Base-by-base conservation (phyloP, 2,888 invertebrate genomes). In the Pteria penguin region DNA sequence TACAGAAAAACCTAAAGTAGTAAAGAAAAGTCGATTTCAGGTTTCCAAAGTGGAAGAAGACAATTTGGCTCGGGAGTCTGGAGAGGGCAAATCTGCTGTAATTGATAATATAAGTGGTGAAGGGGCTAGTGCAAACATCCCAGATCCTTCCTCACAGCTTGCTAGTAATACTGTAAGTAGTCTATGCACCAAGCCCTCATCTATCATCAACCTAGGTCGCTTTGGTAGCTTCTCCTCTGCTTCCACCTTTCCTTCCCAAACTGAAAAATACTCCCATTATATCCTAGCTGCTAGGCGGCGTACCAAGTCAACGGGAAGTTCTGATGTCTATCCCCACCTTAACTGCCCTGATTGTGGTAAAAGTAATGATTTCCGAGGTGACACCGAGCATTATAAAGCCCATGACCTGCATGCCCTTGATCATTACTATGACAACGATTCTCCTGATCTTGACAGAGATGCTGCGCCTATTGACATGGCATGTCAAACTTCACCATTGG, bases 11-110 rank as follows among this genome's bases (percentile, higher is more conserved):
- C 62, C 62, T 24, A 54, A 29, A 18, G 45, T 18, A 14, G 33
- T 32, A 24, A 73, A 76, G 71, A 54, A 62, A 57, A 71, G 87
- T 32, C 76, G 88, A 63, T 88, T 87, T 68, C 83, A 84, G 78
- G 87, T 88, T 45, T 85, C 84, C 36, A 85, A 80, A 70, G 81
- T 87, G 29, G 52, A 76, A 55, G 84, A 82, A n/a, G 27, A 63
- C 33, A 33, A 58, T 36, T 72, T 69, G 61, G 52, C 52, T 57
- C 66, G 54, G 5, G 62, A 73, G 66, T 55, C 60, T 57, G 27
- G 55, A 73, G 75, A 67, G 36, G 62, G 55, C 61, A 57, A 65
- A 45, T 77, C 69, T 71, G 72, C 45, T 67, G 45, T 45, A 18
- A 45, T 45, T 14, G 45, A 18, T 8, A 14, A 8, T 18, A 14